Evolutionary conservation across 2,888 invertebrate genomes (phyloP).

Genomic region (Drosophila flavopinicola): DNA sequence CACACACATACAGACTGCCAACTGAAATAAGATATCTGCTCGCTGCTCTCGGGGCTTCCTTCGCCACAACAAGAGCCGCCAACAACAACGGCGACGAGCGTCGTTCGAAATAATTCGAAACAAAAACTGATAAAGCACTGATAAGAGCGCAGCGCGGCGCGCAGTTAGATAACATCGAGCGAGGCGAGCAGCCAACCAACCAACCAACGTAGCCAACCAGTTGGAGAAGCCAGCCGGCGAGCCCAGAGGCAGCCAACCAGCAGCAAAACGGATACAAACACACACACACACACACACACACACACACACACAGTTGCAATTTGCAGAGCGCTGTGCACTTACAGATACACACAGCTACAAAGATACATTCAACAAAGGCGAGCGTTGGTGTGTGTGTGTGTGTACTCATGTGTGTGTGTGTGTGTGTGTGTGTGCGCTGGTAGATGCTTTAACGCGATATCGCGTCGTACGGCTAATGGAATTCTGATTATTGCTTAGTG

Average conservation of each 20-base stretch:
- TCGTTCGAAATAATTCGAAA: constrained; percentile 78
- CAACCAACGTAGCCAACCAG: constrained; percentile 46
- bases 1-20: constrained; percentile 42
- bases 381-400: constrained; percentile 21
- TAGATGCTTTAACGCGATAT: constrained; percentile 77
- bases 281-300: constrained; percentile 38
- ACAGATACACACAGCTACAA: constrained; percentile 69
- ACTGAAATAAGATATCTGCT: constrained; percentile 79
- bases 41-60: constrained; percentile 57
- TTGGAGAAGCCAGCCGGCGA: constrained; percentile 48
- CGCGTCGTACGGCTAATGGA: constrained; percentile 83
- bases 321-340: constrained; percentile 50
- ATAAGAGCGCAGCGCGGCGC: constrained; percentile 82
- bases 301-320: constrained; percentile 45
- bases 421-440: constrained; percentile 31
- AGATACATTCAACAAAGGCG: constrained; percentile 66
- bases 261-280: constrained; percentile 75
- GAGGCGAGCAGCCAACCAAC: constrained; percentile 36
- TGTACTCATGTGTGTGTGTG: constrained; percentile 26
- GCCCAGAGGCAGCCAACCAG: constrained; percentile 62
- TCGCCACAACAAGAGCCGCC: constrained; percentile 29
- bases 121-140: constrained; percentile 83
- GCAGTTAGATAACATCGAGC: constrained; percentile 83
- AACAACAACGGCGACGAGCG: constrained; percentile 38
- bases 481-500: constrained; percentile 83